These are phyloP conservation scores for Sigmodon hispidus DNA, from an alignment of 2,113 vertebrate genomes.

Conservation along the genomic window DNA sequence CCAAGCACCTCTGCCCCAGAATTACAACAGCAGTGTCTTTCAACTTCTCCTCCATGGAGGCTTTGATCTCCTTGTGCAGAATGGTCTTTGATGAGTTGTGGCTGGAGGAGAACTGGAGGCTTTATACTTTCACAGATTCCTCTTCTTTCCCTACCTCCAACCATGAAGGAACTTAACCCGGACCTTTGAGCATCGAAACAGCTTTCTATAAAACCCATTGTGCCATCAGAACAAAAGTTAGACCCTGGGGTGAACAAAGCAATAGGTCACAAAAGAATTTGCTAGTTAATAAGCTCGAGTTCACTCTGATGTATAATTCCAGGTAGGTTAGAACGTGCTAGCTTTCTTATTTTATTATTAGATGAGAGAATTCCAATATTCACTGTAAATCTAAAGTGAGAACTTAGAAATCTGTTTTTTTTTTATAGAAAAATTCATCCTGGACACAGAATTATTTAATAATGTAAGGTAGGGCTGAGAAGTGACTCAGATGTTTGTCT, in stretches of 20 bases:
- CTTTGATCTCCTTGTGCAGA: constrained; percentile 78
- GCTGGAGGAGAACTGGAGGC: constrained; percentile 68
- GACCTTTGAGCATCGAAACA: constrained; percentile 54
- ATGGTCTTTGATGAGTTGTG: constrained; percentile 78
- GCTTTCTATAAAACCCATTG: constrained; percentile 56
- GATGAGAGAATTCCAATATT: neutral
- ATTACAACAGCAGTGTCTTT: constrained; percentile 78
- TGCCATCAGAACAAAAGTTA: constrained; percentile 61
- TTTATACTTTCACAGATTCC: constrained; percentile 71
- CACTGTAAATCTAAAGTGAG: neutral
- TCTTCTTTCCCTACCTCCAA: constrained; percentile 34
- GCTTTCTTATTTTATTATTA: constrained; percentile 41
- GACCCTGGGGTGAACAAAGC: neutral
- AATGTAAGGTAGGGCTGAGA: neutral
- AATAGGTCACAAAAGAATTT: constrained; percentile 9
- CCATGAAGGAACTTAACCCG: constrained; percentile 60
- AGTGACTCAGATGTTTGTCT: neutral
- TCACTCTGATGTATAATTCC: constrained; percentile 43
- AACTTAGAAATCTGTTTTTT: constrained; percentile 18
- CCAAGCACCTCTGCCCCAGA: constrained; percentile 81
- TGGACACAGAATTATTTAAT: neutral
- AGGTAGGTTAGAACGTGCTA: constrained; percentile 18
- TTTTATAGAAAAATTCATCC: neutral
- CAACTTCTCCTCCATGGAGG: constrained; percentile 64
- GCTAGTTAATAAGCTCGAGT: constrained; percentile 16